Evolutionary conservation across 2,797 vertebrate genomes (phyloP).

Genomic region (Psittacula echo): DNA sequence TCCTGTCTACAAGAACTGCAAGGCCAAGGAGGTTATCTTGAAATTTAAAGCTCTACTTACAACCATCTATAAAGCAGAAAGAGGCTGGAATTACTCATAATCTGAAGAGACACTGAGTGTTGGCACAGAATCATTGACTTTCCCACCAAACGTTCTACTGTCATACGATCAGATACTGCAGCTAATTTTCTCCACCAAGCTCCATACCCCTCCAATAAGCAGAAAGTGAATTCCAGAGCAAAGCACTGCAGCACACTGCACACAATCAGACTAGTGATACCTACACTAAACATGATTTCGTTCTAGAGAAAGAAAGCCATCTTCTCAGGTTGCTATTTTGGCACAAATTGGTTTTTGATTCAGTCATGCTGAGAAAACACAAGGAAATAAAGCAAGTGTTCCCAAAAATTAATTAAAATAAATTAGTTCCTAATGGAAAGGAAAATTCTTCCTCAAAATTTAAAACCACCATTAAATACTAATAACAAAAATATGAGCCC

Average conservation of each 20-base stretch:
- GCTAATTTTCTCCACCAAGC: not conserved
- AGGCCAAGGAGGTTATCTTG: not conserved
- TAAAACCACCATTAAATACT: not conserved
- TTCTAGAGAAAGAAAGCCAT: not conserved
- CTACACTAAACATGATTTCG: not conserved
- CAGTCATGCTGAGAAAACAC: slow-evolving; percentile 7
- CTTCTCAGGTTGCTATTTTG: not conserved
- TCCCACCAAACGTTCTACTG: not conserved
- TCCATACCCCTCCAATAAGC: not conserved
- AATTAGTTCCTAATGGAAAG: not conserved
- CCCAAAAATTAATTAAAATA: slow-evolving; percentile 4
- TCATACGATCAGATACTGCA: not conserved
- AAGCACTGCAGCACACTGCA: not conserved
- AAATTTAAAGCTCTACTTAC: not conserved
- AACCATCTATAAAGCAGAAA: not conserved
- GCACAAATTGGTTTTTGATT: not conserved
- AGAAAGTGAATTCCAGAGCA: not conserved
- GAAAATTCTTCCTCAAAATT: not conserved
- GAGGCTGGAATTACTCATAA: not conserved
- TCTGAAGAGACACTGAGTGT: not conserved
- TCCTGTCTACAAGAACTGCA: not conserved
- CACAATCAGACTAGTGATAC: not conserved
- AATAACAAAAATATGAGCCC: not conserved
- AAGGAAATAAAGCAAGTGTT: not conserved
- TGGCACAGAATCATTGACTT: not conserved